These are phyloP conservation scores for Drosophila repletoides DNA, from an alignment of 1,140 invertebrate genomes.

Conservation along the genomic window DNA sequence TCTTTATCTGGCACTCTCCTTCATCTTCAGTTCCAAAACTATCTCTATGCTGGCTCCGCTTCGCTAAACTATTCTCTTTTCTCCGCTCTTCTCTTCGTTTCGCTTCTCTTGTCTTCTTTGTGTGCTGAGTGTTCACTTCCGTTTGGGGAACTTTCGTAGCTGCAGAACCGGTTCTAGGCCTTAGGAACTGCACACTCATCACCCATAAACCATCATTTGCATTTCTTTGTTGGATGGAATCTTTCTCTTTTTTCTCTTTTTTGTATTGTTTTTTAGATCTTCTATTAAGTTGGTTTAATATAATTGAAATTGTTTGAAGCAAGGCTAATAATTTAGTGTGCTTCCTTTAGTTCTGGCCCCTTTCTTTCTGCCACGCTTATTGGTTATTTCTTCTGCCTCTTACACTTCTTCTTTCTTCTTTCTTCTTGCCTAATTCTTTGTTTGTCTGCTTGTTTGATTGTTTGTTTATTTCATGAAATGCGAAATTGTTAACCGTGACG, in stretches of 20 bases:
- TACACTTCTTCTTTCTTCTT: conserved; percentile 24
- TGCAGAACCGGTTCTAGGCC: conserved; percentile 62
- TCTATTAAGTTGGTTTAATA: conserved; percentile 20
- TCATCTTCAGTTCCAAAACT: background rate
- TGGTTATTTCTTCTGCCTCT: conserved; percentile 26
- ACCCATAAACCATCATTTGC: conserved; percentile 23
- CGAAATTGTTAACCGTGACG: conserved; percentile 73
- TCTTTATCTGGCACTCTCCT: conserved; percentile 47
- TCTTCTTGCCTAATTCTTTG: conserved; percentile 38
- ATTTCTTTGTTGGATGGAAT: conserved; percentile 25
- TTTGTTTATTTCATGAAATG: conserved; percentile 64
- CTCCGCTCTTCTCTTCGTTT: background rate
- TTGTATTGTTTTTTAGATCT: conserved; percentile 6
- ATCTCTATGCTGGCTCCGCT: background rate
- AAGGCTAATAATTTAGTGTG: conserved; percentile 11
- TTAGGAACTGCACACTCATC: conserved; percentile 48
- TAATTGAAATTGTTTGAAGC: conserved; percentile 3
- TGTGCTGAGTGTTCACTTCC: conserved; percentile 45
- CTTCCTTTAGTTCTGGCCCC: conserved; percentile 51
- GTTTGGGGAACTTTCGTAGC: conserved; percentile 63
- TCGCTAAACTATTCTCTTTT: background rate
- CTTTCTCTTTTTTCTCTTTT: conserved; percentile 3
- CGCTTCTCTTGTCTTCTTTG: conserved; percentile 21
- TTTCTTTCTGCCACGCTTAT: conserved; percentile 63
- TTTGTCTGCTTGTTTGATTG: conserved; percentile 52